These are phyloP conservation scores for Tanytarsus gracilentus DNA, from an alignment of 2,888 invertebrate genomes.

Conservation along the genomic window DNA sequence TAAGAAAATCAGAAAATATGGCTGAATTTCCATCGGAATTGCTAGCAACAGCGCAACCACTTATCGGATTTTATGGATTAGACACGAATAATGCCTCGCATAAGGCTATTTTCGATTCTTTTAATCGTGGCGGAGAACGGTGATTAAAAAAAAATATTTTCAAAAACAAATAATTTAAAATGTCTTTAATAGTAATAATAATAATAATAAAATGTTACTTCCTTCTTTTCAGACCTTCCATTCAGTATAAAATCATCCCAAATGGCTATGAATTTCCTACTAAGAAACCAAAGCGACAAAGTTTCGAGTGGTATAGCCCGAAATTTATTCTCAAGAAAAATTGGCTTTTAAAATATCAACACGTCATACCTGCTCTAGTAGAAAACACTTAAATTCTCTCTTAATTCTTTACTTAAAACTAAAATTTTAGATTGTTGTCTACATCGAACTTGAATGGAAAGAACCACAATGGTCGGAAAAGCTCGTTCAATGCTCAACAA, in stretches of 20 bases:
- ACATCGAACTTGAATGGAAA: constrained; percentile 97
- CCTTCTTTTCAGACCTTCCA: constrained; percentile 57
- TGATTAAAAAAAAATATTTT: constrained; percentile 28
- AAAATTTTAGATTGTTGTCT: constrained; percentile 53
- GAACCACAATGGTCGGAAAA: constrained; percentile 91
- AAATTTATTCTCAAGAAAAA: constrained; percentile 88
- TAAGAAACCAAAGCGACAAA: constrained; percentile 74
- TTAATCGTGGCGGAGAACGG: constrained; percentile 69
- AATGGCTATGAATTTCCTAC: constrained; percentile 81
- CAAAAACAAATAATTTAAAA: neutral
- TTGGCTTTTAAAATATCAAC: constrained; percentile 91
- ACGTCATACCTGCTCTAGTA: constrained; percentile 82
- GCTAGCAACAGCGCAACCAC: constrained; percentile 70
- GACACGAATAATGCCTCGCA: constrained; percentile 82
- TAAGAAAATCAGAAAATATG: neutral
- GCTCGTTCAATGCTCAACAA: constrained; percentile 84
- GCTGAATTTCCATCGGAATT: constrained; percentile 67
- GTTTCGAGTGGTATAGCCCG: constrained; percentile 92
- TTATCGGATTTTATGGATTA: constrained; percentile 81
- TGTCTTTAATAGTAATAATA: too few relatives aligned
- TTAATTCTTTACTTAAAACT: neutral
- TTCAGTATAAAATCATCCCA: constrained; percentile 73
- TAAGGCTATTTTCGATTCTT: constrained; percentile 88
- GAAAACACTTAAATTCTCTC: neutral
- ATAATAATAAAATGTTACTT: neutral